Evolutionary conservation across 2,113 vertebrate species (phyloP).

Genomic region (Tetrax tetrax): DNA sequence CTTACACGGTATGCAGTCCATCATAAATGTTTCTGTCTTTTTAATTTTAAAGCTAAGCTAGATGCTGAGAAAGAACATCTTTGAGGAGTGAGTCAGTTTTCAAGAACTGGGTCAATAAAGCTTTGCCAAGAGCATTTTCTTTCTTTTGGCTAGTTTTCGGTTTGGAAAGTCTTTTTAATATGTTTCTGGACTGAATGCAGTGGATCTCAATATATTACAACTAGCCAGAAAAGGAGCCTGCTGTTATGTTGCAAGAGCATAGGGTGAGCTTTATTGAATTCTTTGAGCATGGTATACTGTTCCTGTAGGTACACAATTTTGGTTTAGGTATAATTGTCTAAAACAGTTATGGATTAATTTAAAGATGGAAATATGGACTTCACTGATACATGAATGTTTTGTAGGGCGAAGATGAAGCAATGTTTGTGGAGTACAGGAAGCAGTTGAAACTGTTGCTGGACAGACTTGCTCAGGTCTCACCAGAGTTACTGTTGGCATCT

Average conservation of each 20-base stretch:
- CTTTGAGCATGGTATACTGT: background rate
- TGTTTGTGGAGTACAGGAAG: conserved; percentile 99
- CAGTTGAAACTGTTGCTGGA: conserved; percentile 96
- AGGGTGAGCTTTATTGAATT: background rate
- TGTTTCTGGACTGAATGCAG: background rate
- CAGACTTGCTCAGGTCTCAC: conserved; percentile 94
- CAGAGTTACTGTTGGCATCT: conserved; percentile 90
- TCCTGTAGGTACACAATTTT: background rate
- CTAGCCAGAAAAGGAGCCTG: background rate
- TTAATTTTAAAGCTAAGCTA: background rate
- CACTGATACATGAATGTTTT: background rate
- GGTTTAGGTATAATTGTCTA: background rate
- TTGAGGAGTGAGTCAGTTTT: conserved; percentile 1
- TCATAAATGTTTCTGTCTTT: background rate
- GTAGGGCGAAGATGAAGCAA: conserved; percentile 97
- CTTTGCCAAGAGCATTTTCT: conserved; percentile 5
- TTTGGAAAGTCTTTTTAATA: conserved; percentile 2
- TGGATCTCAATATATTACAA: background rate
- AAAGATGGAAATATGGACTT: background rate
- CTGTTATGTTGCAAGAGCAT: background rate
- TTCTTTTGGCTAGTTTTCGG: background rate
- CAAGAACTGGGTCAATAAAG: background rate
- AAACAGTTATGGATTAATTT: background rate
- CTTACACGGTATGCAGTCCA: background rate
- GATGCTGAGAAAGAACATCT: background rate